Base-by-base conservation (phyloP, 2,888 invertebrate genomes). In the Diploptera punctata region DNA sequence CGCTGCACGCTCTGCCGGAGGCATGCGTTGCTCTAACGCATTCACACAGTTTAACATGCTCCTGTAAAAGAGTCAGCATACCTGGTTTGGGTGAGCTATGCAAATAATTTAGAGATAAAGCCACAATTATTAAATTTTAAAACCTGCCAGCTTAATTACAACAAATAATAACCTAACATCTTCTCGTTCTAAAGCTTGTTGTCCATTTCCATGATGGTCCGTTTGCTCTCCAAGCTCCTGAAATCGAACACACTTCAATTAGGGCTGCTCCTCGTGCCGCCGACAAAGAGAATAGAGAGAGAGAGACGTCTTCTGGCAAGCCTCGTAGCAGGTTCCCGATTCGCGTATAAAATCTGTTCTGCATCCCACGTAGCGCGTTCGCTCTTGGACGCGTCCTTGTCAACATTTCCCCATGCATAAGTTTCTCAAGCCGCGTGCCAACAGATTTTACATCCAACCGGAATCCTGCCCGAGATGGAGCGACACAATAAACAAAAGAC, bases 31-130 rank as follows among this genome's bases (percentile, higher is more conserved):
- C 86, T 95, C 94, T 87, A 94, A 89, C 82, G 93, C 93, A 89
- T 95, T 95, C 86, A 94, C 94, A 89, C 94, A 94, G 91, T 95
- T 95, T 90, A 94, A 91, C 94, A 95, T 94, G 90, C 94, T 95
- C 90, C 91, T 91, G 90, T 82, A 90, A 91, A 89, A 85, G 84
- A 84, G 84, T 84, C 84, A 84, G 84, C 76, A 77, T 75, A 76
- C 76, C 77, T 77, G 83, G 84, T 83, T 83, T 84, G 83, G 84
- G 84, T 83, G 83, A 84, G 82, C 83, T 83, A 83, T 83, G 83
- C 82, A 82, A 67, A 33, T 33, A 33, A 7, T 33, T 33, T 33
- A 33, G 33, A 7, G 33, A 7, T 33, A n/a, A 33, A 33, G 33
- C 33, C 33, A 33, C 33, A 33, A 33, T 33, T 5, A 7, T 33